These are phyloP conservation scores for Seriola quinqueradiata DNA, from an alignment of 2,113 vertebrate species.

Conservation along the genomic window DNA sequence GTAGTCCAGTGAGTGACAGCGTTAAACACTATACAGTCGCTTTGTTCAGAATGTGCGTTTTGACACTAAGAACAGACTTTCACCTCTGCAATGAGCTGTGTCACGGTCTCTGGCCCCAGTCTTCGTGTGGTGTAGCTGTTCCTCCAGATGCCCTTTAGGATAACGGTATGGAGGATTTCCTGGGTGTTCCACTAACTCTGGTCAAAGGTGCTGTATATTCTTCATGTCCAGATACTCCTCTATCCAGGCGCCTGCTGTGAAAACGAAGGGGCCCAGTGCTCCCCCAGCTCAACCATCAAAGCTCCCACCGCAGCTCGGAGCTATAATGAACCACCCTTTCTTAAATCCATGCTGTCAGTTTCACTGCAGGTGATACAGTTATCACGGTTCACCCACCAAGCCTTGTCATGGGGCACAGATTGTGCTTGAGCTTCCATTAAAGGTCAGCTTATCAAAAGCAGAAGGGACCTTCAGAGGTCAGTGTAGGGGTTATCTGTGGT, in stretches of 20 bases:
- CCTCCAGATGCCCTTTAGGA: constrained; percentile 11
- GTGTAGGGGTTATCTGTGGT: background rate
- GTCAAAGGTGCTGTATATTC: background rate
- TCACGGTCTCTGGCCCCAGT: background rate
- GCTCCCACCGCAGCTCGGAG: background rate
- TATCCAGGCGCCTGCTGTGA: background rate
- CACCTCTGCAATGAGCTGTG: constrained; percentile 1
- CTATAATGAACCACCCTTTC: background rate
- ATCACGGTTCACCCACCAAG: background rate
- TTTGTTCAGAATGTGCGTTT: background rate
- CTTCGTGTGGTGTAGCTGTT: background rate
- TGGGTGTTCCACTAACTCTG: constrained; percentile 3
- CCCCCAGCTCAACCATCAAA: constrained; percentile 30
- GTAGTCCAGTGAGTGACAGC: background rate
- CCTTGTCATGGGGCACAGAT: background rate
- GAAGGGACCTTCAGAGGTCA: background rate
- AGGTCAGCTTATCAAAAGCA: constrained; percentile 17
- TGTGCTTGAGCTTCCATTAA: background rate
- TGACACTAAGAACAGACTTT: background rate
- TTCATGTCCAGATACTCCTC: background rate
- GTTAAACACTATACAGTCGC: background rate
- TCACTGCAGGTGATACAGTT: constrained; percentile 29
- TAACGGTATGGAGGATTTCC: constrained; percentile 8
- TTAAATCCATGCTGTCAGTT: constrained; percentile 12
- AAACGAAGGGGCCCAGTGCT: background rate